phyloP scores from a whole-genome alignment of 2,113 vertebrate genomes.

The Neomonachus schauinslandi region DNA sequence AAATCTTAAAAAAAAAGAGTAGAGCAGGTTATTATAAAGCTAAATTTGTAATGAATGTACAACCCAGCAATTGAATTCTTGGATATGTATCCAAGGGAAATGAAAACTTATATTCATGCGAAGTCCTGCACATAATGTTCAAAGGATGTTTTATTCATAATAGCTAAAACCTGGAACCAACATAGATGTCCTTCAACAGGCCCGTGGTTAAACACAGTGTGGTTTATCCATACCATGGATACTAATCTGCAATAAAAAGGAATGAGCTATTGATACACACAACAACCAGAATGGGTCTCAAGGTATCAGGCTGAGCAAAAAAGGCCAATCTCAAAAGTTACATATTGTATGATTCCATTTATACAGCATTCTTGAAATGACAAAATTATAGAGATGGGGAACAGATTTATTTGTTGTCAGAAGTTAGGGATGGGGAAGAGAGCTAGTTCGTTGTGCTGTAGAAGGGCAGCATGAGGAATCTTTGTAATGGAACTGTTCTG shows the following conservation, averaged over 20 bases:
- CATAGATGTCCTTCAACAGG: neutral
- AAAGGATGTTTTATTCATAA: neutral
- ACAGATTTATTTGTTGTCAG: neutral
- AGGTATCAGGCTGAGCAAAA: neutral
- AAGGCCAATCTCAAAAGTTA: neutral
- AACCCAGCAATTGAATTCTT: neutral
- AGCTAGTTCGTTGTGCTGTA: neutral
- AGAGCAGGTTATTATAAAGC: neutral
- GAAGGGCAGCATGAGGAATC: neutral
- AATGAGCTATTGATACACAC: neutral
- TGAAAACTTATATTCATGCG: neutral
- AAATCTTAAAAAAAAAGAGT: neutral
- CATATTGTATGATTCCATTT: neutral
- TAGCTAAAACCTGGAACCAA: neutral
- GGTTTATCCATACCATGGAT: neutral
- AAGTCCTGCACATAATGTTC: neutral
- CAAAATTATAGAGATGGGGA: neutral
- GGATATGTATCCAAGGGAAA: neutral
- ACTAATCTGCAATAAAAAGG: neutral
- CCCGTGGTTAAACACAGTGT: neutral
- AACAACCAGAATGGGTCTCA: neutral
- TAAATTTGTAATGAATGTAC: neutral
- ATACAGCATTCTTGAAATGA: neutral
- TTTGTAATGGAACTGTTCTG: neutral
- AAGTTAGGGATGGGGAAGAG: neutral